These are phyloP conservation scores for Fregetta grallaria DNA, from an alignment of 2,113 vertebrate species.

Conservation along the genomic window DNA sequence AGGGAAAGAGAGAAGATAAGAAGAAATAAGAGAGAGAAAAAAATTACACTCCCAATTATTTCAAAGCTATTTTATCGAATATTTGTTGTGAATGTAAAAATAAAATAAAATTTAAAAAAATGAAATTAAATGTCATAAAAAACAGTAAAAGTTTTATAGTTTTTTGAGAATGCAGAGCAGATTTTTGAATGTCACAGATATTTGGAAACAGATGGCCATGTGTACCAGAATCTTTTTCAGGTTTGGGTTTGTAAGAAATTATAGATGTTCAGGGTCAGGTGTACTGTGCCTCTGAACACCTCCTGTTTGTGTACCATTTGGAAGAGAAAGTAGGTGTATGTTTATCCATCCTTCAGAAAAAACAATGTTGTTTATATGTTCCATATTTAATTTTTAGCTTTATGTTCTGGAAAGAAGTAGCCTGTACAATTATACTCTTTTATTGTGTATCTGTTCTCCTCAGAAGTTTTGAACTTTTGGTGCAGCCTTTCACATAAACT, in stretches of 20 bases:
- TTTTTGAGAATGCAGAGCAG: neutral
- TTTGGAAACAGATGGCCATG: slow-evolving; percentile 43
- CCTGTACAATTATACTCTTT: neutral
- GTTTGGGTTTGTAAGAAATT: neutral
- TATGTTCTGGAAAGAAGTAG: neutral
- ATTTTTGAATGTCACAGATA: neutral
- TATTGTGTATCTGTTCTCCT: neutral
- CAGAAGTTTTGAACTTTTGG: neutral
- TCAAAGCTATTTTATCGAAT: neutral
- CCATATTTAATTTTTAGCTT: neutral
- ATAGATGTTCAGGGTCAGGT: neutral
- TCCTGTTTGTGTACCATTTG: neutral
- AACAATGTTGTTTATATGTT: neutral
- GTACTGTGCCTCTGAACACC: neutral
- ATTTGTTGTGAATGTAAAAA: neutral
- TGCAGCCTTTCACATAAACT: neutral
- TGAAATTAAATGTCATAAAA: neutral
- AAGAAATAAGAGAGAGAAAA: neutral
- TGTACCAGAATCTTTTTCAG: neutral
- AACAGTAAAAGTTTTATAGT: slow-evolving; percentile 23
- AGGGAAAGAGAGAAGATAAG: too few relatives aligned
- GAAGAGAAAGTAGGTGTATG: neutral
- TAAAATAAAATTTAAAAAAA: neutral
- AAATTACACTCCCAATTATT: neutral
- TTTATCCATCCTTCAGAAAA: neutral